A percentile compares a stretch with the other conserved stretches of the same genome.
phyloP scores from a whole-genome alignment of 2,113 vertebrate species.

The Nannobrachium achirus region DNA sequence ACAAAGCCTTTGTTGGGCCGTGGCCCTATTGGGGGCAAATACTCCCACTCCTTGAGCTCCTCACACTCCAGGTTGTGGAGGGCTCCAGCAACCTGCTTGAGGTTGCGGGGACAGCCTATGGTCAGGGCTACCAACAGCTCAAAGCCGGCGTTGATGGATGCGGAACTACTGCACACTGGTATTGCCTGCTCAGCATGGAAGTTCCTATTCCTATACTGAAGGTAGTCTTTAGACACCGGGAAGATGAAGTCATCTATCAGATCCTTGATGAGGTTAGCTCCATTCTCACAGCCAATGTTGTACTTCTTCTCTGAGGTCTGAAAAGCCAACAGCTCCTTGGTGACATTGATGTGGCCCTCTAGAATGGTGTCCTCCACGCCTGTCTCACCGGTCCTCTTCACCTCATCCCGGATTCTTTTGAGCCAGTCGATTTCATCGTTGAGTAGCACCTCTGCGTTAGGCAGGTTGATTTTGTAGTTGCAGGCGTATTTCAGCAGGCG shows the following conservation, averaged over 20 bases:
- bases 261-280: conserved; percentile 98
- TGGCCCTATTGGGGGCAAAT: conserved; percentile 95
- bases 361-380: conserved; percentile 97
- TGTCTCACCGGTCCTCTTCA: conserved; percentile 95
- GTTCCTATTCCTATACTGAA: conserved; percentile 98
- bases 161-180: conserved; percentile 95
- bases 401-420: conserved; percentile 97
- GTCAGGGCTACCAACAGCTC: conserved; percentile 96
- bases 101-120: conserved; percentile 95
- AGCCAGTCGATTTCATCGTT: conserved; percentile 99
- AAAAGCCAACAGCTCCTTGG: conserved; percentile 96
- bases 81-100: conserved; percentile 97
- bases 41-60: conserved; percentile 98
- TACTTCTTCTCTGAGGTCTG: conserved; percentile 98
- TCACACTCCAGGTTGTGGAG: conserved; percentile 99
- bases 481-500: conserved; percentile 98
- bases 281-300: conserved; percentile 98
- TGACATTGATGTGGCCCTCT: conserved; percentile 97
- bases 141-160: conserved; percentile 97
- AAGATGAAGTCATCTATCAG: conserved; percentile 99
- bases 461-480: conserved; percentile 98
- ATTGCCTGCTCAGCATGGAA: conserved; percentile 98
- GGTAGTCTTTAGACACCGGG: conserved; percentile 97
- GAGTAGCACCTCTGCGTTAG: conserved; percentile 98
- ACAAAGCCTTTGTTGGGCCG: conserved; percentile 98